phyloP scores from a whole-genome alignment of 2,888 invertebrate species.

The Cephalotes varians region DNA sequence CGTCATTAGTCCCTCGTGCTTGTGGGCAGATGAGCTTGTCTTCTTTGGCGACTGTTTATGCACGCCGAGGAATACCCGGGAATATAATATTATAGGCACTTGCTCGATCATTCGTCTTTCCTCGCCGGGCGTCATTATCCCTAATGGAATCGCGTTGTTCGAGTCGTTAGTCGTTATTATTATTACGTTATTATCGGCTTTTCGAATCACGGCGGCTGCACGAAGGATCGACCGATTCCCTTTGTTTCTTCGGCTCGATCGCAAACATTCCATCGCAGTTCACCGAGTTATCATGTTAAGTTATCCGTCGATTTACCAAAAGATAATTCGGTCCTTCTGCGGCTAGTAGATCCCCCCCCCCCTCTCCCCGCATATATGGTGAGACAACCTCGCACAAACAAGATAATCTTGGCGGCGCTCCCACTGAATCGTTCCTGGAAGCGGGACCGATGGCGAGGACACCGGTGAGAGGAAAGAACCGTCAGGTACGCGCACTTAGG shows the following conservation, averaged over 20 bases:
- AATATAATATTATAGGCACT: neutral
- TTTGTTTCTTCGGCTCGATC: constrained; percentile 8
- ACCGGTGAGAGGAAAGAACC: constrained; percentile 39
- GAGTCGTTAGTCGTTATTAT: constrained; percentile 15
- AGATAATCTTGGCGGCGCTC: constrained; percentile 47
- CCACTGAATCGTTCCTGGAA: constrained; percentile 70
- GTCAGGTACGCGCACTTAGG: constrained; percentile 13
- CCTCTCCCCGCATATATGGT: neutral
- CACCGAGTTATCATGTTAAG: constrained; percentile 9
- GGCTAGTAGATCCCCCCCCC: constrained; percentile 7
- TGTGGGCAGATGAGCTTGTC: constrained; percentile 15
- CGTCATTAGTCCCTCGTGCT: constrained; percentile 58
- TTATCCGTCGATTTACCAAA: constrained; percentile 17
- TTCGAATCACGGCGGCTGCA: neutral
- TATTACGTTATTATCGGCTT: constrained; percentile 10
- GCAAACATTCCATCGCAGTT: neutral
- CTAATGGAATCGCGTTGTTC: constrained; percentile 12
- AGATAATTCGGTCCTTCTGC: constrained; percentile 36
- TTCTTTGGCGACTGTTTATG: constrained; percentile 44
- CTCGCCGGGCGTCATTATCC: constrained; percentile 22
- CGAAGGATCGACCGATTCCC: neutral
- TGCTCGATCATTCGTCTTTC: neutral
- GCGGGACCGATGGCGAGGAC: constrained; percentile 48
- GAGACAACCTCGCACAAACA: constrained; percentile 56
- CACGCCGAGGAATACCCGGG: constrained; percentile 13